A percentile compares a stretch with the other conserved stretches of the same genome.
These are phyloP conservation scores for Otus sunia DNA, from an alignment of 2,113 vertebrate genomes.

Conservation along the genomic window DNA sequence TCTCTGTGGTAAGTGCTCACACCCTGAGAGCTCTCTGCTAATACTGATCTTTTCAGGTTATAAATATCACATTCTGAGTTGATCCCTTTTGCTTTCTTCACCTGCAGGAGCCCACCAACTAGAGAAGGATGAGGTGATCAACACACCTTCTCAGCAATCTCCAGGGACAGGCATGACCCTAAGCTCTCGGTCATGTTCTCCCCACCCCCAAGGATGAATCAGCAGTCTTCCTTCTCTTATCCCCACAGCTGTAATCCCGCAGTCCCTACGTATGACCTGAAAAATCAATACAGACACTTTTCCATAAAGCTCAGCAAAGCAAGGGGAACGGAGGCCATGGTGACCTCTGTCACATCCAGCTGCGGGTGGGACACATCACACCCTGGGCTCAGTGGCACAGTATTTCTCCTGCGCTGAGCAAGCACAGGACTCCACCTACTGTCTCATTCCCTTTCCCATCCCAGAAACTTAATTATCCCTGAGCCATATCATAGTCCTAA, in stretches of 20 bases:
- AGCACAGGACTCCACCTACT: not conserved
- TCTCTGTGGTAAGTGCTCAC: not conserved
- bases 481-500: not conserved
- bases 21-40: not conserved
- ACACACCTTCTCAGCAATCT: not conserved
- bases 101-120: not conserved
- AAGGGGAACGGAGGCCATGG: accelerated
- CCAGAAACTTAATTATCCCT: not conserved
- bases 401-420: not conserved
- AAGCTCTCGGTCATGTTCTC: not conserved
- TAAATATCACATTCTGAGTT: not conserved
- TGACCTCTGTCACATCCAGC: not conserved
- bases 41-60: not conserved
- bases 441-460: not conserved
- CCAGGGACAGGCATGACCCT: not conserved
- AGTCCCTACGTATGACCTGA: not conserved
- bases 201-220: not conserved
- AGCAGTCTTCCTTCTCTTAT: not conserved
- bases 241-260: not conserved
- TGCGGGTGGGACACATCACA: not conserved
- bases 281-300: not conserved
- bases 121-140: not conserved
- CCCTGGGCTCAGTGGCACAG: not conserved
- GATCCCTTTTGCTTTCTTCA: not conserved
- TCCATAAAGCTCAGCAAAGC: not conserved